phyloP scores from a whole-genome alignment of 1,140 invertebrate genomes.

The Scylla paramamosain region DNA sequence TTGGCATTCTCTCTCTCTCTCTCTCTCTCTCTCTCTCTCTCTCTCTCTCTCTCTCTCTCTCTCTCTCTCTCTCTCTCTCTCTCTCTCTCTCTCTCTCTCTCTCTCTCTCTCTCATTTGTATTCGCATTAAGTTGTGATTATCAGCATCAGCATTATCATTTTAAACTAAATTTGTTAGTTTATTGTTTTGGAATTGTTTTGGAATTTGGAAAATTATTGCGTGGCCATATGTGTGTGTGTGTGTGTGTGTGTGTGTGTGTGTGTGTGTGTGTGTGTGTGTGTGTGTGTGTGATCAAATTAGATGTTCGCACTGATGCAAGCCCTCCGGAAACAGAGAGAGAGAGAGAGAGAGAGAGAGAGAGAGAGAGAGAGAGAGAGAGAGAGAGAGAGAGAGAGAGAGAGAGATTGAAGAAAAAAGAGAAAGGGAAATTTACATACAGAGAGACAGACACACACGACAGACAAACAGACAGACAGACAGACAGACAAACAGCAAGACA shows the following conservation, averaged over 20 bases:
- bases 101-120: no score
- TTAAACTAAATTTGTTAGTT: no score
- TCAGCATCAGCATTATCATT: no score
- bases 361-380: background rate
- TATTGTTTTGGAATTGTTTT: no score
- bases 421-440: background rate
- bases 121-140: no score
- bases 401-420: no score
- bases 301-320: background rate
- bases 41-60: no score
- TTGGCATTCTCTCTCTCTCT: no score
- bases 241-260: slow-evolving; percentile 43
- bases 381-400: background rate
- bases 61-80: no score
- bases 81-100: no score
- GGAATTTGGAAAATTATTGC: no score
- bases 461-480: slow-evolving; percentile 32
- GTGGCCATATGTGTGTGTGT: background rate
- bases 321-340: background rate
- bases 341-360: background rate
- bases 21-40: no score
- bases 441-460: background rate
- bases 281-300: background rate
- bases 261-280: slow-evolving; percentile 38
- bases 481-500: slow-evolving; percentile 3